These are phyloP conservation scores for Todus mexicanus DNA, from an alignment of 2,797 vertebrate species.

Conservation along the genomic window DNA sequence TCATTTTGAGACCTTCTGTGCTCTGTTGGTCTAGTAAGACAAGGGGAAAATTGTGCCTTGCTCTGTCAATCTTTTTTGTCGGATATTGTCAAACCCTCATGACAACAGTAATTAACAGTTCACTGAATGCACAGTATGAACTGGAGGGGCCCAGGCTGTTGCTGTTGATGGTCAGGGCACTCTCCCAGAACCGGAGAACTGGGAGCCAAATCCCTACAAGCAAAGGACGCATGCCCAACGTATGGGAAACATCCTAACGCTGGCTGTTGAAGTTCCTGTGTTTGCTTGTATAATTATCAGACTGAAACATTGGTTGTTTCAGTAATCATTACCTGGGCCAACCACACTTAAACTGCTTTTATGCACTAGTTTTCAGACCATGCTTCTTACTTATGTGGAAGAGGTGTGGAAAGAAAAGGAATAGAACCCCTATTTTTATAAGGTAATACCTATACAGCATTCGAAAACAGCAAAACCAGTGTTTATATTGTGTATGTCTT, in stretches of 20 bases:
- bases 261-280: background rate
- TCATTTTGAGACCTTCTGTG: background rate
- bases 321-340: background rate
- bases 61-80: background rate
- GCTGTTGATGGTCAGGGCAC: background rate
- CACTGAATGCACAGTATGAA: background rate
- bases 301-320: background rate
- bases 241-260: background rate
- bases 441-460: background rate
- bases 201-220: fast-evolving
- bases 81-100: background rate
- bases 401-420: background rate
- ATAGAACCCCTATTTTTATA: background rate
- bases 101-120: background rate
- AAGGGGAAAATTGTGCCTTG: background rate
- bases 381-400: background rate
- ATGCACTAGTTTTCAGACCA: background rate
- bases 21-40: background rate
- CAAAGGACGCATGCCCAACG: fast-evolving
- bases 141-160: background rate
- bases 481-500: background rate
- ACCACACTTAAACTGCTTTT: background rate
- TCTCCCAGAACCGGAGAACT: background rate
- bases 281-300: background rate
- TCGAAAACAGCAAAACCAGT: background rate